Evolutionary conservation across 2,113 vertebrate genomes (phyloP).

Genomic region (Sminthopsis crassicaudata): DNA sequence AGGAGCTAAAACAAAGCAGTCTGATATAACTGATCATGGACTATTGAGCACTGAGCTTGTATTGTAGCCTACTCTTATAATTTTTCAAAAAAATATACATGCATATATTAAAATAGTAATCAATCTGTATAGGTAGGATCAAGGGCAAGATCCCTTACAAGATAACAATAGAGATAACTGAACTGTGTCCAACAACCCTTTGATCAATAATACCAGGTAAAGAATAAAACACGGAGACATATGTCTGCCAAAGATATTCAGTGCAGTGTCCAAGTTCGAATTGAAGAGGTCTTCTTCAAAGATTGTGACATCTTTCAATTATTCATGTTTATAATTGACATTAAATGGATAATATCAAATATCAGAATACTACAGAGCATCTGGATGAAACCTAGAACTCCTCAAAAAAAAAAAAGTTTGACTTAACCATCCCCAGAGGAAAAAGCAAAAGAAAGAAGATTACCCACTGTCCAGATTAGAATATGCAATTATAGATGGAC

Average conservation of each 20-base stretch:
- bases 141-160: not conserved
- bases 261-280: not conserved
- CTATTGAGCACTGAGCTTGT: not conserved
- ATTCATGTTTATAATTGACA: not conserved
- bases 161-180: not conserved
- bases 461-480: not conserved
- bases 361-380: not conserved
- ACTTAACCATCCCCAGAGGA: not conserved
- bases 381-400: not conserved
- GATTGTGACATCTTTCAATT: not conserved
- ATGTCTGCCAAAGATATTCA: not conserved
- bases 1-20: not conserved
- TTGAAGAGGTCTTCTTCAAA: not conserved
- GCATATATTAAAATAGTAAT: not conserved
- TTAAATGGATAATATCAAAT: not conserved
- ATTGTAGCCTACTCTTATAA: not conserved
- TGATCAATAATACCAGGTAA: not conserved
- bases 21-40: not conserved
- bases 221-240: not conserved
- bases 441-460: not conserved
- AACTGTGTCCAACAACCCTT: not conserved
- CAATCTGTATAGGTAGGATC: not conserved
- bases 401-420: not conserved
- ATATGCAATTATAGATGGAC: not conserved
- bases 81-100: not conserved